Conservation (phyloP, 2,113 vertebrate species). For the Phylloscopus trochilus region DNA sequence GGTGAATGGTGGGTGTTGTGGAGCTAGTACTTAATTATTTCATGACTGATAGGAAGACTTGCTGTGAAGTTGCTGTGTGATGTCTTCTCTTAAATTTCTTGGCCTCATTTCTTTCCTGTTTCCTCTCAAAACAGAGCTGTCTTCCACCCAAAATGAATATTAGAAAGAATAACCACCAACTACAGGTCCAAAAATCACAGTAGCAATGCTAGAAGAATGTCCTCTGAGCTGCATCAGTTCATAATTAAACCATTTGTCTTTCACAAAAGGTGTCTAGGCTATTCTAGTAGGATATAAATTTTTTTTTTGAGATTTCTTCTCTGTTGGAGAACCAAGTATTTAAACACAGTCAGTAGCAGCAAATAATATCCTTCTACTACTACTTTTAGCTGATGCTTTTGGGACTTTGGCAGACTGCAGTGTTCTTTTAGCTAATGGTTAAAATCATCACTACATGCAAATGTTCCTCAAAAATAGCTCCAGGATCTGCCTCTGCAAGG, state of each 20-base stretch:
- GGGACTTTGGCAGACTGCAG: neutral
- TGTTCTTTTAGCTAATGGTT: neutral
- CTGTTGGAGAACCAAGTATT: neutral
- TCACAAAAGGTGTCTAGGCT: neutral
- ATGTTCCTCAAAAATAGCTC: neutral
- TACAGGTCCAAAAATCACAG: neutral
- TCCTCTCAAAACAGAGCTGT: neutral
- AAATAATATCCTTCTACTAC: neutral
- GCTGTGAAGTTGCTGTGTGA: neutral
- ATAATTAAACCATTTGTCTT: conserved; percentile 37
- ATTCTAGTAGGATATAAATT: neutral
- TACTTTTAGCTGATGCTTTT: neutral
- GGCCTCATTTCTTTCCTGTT: neutral
- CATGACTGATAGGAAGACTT: neutral
- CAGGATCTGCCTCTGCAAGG: neutral
- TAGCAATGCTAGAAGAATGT: neutral
- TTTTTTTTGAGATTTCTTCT: neutral
- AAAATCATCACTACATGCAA: neutral
- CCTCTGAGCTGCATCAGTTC: neutral
- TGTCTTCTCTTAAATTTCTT: neutral
- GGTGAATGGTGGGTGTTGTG: neutral
- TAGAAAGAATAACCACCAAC: neutral
- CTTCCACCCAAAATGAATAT: neutral
- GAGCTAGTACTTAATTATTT: conserved; percentile 4
- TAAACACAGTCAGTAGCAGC: neutral